Evolutionary conservation across 2,888 invertebrate genomes (phyloP).

Genomic region (Epistrophe eligans): DNA sequence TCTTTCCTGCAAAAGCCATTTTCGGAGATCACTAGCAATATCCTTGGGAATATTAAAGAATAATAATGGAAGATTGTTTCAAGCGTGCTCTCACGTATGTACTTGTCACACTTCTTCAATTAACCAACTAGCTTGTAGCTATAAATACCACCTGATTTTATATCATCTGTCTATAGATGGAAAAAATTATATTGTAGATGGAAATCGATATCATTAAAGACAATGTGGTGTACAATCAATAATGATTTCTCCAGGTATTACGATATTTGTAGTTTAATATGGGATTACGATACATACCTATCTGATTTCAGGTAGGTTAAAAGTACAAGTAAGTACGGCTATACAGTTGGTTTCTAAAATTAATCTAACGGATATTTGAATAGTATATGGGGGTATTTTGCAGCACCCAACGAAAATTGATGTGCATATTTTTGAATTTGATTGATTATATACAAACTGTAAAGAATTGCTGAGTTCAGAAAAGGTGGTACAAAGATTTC

Average conservation of each 20-base stretch:
- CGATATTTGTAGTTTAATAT: slow-evolving; percentile 53
- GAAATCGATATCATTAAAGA: slow-evolving; percentile 36
- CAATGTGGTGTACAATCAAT: slow-evolving; percentile 42
- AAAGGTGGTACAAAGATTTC: not conserved
- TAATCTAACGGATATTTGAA: not conserved
- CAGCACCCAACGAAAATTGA: slow-evolving; percentile 16
- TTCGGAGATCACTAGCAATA: slow-evolving; percentile 2
- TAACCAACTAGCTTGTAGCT: not conserved
- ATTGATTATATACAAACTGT: too few species aligned
- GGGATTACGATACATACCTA: slow-evolving; percentile 54
- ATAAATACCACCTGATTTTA: slow-evolving; percentile 18
- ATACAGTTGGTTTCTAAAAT: not conserved
- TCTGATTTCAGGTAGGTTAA: slow-evolving; percentile 47
- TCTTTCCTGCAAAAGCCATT: slow-evolving; percentile 82
- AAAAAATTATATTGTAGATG: not conserved
- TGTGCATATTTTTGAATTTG: too few species aligned
- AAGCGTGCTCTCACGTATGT: not conserved
- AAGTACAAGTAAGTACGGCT: slow-evolving; percentile 5
- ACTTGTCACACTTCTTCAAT: slow-evolving; percentile 9
- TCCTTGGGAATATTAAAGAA: not conserved
- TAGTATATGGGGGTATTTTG: not conserved
- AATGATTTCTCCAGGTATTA: slow-evolving; percentile 48
- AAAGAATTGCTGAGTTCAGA: too few species aligned
- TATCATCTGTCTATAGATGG: slow-evolving; percentile 17
- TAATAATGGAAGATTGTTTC: not conserved